These are phyloP conservation scores for Cephus pulcher DNA, from an alignment of 2,888 invertebrate species.

Conservation along the genomic window DNA sequence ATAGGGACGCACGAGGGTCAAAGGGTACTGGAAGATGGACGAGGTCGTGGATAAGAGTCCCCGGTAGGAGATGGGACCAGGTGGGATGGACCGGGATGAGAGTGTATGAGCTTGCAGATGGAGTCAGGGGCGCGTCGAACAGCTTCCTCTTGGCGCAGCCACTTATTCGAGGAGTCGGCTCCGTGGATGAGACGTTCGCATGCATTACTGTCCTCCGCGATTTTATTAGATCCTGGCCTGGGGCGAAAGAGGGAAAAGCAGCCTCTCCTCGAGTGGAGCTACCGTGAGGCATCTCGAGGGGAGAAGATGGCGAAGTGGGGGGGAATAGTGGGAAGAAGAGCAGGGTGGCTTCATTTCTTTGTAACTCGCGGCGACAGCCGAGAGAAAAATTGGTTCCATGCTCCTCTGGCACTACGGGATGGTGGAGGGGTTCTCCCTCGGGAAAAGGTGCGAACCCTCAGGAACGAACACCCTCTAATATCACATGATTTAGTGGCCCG, in stretches of 20 bases:
- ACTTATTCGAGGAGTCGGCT: background rate
- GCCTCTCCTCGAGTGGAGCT: background rate
- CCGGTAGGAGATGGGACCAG: background rate
- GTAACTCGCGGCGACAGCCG: conserved; percentile 60
- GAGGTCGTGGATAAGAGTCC: background rate
- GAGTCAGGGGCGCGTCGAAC: background rate
- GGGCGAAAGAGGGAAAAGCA: conserved; percentile 2
- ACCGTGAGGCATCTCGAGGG: background rate
- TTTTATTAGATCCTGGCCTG: conserved; percentile 23
- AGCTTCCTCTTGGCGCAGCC: background rate
- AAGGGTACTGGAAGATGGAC: background rate
- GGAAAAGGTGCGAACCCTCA: conserved; percentile 16
- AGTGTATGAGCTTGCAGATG: background rate
- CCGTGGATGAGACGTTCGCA: conserved; percentile 8
- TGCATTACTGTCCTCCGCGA: conserved; percentile 17
- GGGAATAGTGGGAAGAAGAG: conserved; percentile 12
- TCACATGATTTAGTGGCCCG: conserved; percentile 60
- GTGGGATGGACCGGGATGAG: background rate
- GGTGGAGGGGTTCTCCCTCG: background rate
- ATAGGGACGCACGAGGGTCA: background rate
- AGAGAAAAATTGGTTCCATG: conserved; percentile 60
- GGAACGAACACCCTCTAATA: conserved; percentile 51
- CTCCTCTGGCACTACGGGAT: conserved; percentile 3
- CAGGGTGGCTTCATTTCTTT: conserved; percentile 51
- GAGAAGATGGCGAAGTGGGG: conserved; percentile 2